Evolutionary conservation across 1,140 invertebrate species (phyloP), one percentile per base, ranked within the genome.

Genomic region (Oreohelix idahoensis): DNA sequence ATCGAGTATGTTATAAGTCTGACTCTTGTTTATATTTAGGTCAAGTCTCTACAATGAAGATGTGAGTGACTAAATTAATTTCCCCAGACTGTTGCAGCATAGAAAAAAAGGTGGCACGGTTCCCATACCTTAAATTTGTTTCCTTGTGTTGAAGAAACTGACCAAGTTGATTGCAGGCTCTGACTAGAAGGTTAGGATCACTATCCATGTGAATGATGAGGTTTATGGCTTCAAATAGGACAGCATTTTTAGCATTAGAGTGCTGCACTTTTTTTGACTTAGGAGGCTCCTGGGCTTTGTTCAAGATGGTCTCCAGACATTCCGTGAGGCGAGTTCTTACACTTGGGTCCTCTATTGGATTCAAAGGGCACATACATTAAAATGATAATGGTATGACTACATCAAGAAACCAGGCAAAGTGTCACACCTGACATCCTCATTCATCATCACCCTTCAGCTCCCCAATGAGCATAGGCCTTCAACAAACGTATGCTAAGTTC

Each of bases 201-300:
- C 97, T 90, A 91, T 99, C 99, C 94, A 99, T 99, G 91, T 99
- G 99, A 89, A 99, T 99, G 89, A 99, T 99, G 83, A 99, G 94
- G 94, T 98, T 99, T 90, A 99, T 99, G 32, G 99, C 99, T 94
- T 99, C 99, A 94, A 99, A 99, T 1, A 99, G 94, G 29, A 99
- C 98, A 69, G 99, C 98, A 94, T 99, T 99, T 93, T 99, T 99
- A 53, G 99, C 98, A 94, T 99, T 99, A 39, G 98, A 99, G 93
- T 99, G 99, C 94, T 99, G 99, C 73, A 99, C 98, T 94, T 99
- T 99, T 93, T 99, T 99, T 38, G 98, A 99, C 93, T 99, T 99
- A 49, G 98, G 98, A 79, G 98, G 98, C 92, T 99, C 99, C 93
- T 99, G 98, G 36, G 98, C 98, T 94, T 99, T 99, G 92, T 99